These are phyloP conservation scores for Amphiprion clarkii DNA, from an alignment of 2,797 vertebrate species.

Conservation along the genomic window DNA sequence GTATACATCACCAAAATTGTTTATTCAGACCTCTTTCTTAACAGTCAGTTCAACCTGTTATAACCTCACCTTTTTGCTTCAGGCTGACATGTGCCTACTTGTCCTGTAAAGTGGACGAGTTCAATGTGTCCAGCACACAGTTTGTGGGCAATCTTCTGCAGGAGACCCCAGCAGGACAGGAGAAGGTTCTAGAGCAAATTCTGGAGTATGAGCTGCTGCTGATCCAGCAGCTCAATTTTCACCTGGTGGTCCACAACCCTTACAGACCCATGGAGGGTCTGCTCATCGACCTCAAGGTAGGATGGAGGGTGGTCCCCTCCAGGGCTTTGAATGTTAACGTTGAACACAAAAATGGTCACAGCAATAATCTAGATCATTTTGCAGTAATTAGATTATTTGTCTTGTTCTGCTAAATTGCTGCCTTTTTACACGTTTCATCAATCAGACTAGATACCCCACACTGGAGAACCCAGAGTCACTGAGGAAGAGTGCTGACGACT, in stretches of 20 bases:
- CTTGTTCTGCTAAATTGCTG: rapidly evolving
- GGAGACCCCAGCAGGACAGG: constrained; percentile 89
- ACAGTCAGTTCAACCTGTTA: neutral
- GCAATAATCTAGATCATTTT: neutral
- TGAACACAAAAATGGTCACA: neutral
- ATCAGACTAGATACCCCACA: constrained; percentile 91
- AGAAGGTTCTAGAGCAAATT: constrained; percentile 93
- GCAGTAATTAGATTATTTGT: neutral
- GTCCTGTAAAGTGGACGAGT: constrained; percentile 98
- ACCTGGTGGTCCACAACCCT: constrained; percentile 96
- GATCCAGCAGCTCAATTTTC: constrained; percentile 97
- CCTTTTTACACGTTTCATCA: neutral
- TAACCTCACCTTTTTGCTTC: constrained; percentile 13
- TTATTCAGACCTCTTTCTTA: neutral
- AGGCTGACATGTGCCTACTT: constrained; percentile 90
- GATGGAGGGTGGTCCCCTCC: neutral
- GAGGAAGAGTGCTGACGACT: constrained; percentile 95
- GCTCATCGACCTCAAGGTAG: constrained; percentile 97
- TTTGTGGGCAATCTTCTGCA: constrained; percentile 95
- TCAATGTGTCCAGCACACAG: constrained; percentile 97
- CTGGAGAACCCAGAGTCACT: constrained; percentile 95
- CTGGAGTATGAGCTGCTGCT: constrained; percentile 95
- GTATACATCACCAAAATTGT: neutral
- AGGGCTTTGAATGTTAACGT: too few species aligned
- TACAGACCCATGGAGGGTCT: constrained; percentile 97